Conservation (phyloP, 2,797 vertebrate genomes). For the Botia almorhae region DNA sequence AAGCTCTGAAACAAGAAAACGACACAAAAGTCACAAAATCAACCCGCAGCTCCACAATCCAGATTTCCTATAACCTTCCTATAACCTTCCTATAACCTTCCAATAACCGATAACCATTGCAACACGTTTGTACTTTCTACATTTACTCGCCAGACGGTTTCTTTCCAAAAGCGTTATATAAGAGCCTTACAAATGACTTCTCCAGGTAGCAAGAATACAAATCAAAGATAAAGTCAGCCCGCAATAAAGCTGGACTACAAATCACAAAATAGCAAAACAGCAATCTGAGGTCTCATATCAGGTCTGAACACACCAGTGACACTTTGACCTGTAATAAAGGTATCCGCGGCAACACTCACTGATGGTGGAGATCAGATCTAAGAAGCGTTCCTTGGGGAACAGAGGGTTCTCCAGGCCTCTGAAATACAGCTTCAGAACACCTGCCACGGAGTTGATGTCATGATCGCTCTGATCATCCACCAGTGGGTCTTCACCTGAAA, state of each 20-base stretch:
- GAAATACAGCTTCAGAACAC: constrained; percentile 98
- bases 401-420: constrained; percentile 96
- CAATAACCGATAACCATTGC: too few species aligned
- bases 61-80: background rate
- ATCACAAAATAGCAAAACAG: constrained; percentile 23
- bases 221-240: constrained; percentile 4
- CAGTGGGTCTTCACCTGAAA: constrained; percentile 94
- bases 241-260: background rate
- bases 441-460: constrained; percentile 97
- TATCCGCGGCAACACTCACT: constrained; percentile 80
- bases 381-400: constrained; percentile 98
- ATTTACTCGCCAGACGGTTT: background rate
- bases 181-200: background rate
- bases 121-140: background rate
- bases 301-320: background rate
- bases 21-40: background rate
- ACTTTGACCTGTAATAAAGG: background rate
- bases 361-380: constrained; percentile 96
- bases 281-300: background rate
- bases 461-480: constrained; percentile 94
- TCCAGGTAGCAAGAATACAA: background rate
- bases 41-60: background rate
- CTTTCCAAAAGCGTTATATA: background rate
- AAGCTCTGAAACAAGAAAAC: constrained; percentile 81
- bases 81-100: background rate